Conservation (phyloP, 2,113 vertebrate species). For the Columba livia region DNA sequence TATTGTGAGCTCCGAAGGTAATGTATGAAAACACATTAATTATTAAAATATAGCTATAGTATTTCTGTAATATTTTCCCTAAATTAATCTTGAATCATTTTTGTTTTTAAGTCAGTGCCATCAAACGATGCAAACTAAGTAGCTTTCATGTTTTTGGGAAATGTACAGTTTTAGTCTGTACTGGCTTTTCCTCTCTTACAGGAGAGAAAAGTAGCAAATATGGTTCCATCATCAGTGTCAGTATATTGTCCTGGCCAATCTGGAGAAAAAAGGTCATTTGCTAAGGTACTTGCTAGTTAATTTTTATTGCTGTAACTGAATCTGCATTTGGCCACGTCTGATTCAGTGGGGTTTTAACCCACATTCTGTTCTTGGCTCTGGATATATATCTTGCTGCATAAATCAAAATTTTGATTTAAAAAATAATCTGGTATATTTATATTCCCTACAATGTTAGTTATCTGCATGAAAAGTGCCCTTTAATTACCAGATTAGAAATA, state of each 20-base stretch:
- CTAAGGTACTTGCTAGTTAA: background rate
- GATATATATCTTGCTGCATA: background rate
- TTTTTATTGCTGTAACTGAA: background rate
- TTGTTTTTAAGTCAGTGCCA: background rate
- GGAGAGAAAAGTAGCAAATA: slow-evolving; percentile 6
- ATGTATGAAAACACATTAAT: background rate
- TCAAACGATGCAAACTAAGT: background rate
- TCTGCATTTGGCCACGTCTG: background rate
- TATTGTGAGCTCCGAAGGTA: slow-evolving; percentile 91
- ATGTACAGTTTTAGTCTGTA: background rate
- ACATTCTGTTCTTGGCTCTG: background rate
- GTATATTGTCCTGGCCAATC: background rate
- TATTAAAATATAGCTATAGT: background rate
- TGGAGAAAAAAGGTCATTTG: background rate
- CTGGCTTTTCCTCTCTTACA: slow-evolving; percentile 17
- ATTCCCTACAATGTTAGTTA: background rate
- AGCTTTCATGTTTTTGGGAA: background rate
- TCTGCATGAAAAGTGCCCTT: background rate
- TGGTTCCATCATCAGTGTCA: background rate
- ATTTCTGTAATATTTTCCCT: background rate
- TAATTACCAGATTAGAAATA: background rate
- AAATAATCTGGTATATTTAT: background rate
- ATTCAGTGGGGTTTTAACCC: background rate
- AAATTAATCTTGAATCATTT: background rate
- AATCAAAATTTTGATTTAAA: background rate